These are phyloP conservation scores for Psephotus haematonotus DNA, from an alignment of 2,113 vertebrate genomes.

Conservation along the genomic window DNA sequence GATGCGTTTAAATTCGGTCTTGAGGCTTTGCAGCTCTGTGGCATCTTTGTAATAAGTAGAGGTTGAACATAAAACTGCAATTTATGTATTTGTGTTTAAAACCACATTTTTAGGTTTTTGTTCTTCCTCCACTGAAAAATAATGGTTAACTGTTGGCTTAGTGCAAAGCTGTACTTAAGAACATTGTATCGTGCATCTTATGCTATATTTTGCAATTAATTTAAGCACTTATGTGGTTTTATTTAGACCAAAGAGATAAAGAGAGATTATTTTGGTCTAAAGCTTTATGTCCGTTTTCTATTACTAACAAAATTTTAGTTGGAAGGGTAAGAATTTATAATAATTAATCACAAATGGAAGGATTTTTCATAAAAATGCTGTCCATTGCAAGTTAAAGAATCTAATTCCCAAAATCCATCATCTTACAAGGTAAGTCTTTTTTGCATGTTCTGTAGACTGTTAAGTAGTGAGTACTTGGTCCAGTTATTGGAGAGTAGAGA, in stretches of 20 bases:
- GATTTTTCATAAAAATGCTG: not conserved
- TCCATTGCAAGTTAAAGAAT: not conserved
- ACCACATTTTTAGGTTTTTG: not conserved
- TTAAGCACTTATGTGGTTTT: slow-evolving; percentile 51
- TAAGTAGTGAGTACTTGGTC: not conserved
- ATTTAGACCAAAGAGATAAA: slow-evolving; percentile 54
- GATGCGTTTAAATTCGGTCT: not conserved
- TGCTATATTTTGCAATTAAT: slow-evolving; percentile 27
- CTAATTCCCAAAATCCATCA: slow-evolving; percentile 23
- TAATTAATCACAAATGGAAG: slow-evolving; percentile 24
- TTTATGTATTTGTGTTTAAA: not conserved
- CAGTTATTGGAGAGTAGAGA: not conserved
- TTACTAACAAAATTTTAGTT: slow-evolving; percentile 52
- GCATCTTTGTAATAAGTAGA: not conserved
- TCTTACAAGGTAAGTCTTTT: not conserved
- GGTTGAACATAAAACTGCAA: not conserved
- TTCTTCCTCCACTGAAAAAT: not conserved
- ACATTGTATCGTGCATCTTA: slow-evolving; percentile 19
- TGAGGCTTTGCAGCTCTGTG: not conserved
- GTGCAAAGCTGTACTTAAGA: slow-evolving; percentile 20
- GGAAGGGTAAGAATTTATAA: not conserved
- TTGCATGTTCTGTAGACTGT: not conserved
- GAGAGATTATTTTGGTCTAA: slow-evolving; percentile 56
- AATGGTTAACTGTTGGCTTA: not conserved
- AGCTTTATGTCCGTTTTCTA: slow-evolving; percentile 55